Evolutionary conservation across 2,797 vertebrate genomes (phyloP).

Genomic region (Varecia variegata): DNA sequence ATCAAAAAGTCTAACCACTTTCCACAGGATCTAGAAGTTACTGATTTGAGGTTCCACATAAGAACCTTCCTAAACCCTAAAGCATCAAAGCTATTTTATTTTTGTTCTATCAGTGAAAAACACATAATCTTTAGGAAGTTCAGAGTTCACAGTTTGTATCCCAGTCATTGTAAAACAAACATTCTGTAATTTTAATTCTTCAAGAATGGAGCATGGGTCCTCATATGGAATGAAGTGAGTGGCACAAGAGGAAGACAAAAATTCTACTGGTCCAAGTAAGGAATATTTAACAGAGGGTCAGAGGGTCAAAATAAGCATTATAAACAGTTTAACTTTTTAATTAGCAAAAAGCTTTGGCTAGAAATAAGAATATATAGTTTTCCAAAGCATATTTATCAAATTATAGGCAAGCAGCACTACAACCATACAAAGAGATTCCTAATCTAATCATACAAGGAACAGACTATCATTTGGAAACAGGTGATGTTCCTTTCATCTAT

Average conservation of each 20-base stretch:
- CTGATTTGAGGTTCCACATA: neutral
- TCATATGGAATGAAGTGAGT: neutral
- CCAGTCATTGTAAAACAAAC: neutral
- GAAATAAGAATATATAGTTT: neutral
- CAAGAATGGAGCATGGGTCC: neutral
- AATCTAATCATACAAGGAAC: neutral
- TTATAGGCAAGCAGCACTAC: neutral
- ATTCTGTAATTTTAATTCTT: neutral
- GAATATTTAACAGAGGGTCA: neutral
- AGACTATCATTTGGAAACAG: neutral
- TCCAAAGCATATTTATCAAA: constrained; percentile 12
- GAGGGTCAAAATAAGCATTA: neutral
- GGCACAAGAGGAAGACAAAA: neutral
- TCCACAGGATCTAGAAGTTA: neutral
- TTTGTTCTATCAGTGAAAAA: constrained; percentile 19
- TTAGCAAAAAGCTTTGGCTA: neutral
- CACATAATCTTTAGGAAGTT: neutral
- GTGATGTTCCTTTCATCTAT: neutral
- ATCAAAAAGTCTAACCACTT: neutral
- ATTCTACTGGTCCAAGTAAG: neutral
- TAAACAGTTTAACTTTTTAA: neutral
- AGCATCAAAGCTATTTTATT: neutral
- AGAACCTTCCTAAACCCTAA: neutral
- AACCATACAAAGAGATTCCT: neutral
- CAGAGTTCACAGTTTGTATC: neutral